Base-by-base conservation (phyloP, 2,797 vertebrate genomes). In the Pantherophis alleghaniensis region DNA sequence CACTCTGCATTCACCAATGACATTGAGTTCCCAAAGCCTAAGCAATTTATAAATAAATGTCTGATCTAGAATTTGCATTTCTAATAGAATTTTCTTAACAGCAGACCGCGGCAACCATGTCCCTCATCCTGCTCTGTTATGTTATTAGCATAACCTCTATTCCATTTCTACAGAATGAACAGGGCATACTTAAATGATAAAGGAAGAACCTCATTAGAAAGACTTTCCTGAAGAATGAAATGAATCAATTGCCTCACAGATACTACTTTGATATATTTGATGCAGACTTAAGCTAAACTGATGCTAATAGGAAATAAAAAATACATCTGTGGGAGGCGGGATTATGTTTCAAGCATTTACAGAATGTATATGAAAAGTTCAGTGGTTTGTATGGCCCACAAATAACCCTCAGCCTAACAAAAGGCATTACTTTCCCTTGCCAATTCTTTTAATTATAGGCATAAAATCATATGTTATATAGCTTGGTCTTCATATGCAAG, bases 51-150 rank as follows among this genome's bases (percentile, higher is more conserved):
- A 94, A 74, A 1, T 94, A 96, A 95, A 94, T 93, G 79, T 96
- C 69, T 94, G 92, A 96, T 93, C 93, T 95, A 69, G 92, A 97
- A 96, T 95, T 87, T 93, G 57, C 56, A 83, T 88, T 89, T n/a
- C 37, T 83, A 42, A 88, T 47, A 55, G 91, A 89, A 90, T 94
- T 66, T 87, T 95, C 24, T 88, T 91, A 24, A 79, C 86, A 83
- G 42, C 56, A 22, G n/a, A 63, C 14, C 3, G 42, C 9, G 7
- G 24, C 74, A 61, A 88, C 83, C 42, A 89, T 13, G 2, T 22
- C 32, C 11, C 6, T 13, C n/a, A 66, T 57, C 20, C 59, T 42
- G 26, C 26, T 90, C 60, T 16, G 5, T 28, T 11, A 87, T 18
- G 13, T 28, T 28, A 51, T 69, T 90, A 55, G 5, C 26, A 24